These are phyloP conservation scores for Sceliomorpha sp. DNA, from an alignment of 2,888 invertebrate species.

Conservation along the genomic window DNA sequence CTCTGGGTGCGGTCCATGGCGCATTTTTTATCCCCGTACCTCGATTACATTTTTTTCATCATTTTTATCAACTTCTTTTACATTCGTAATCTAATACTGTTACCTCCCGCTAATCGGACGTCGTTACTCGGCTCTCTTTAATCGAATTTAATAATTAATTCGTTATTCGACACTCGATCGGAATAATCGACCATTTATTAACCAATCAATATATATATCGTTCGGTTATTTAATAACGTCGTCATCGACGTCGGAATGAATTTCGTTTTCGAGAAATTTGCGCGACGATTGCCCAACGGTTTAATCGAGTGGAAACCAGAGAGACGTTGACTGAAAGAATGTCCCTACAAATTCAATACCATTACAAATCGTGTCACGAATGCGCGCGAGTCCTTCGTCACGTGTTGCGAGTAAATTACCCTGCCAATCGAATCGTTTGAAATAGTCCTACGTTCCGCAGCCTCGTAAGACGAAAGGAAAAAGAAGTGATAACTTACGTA, in stretches of 20 bases:
- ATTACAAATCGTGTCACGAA: constrained; percentile 4
- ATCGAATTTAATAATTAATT: too few relatives aligned
- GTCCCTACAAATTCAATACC: background rate
- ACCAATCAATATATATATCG: too few relatives aligned
- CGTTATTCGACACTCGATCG: too few relatives aligned
- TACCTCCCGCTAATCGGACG: background rate
- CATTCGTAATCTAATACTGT: background rate
- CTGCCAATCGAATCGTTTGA: constrained; percentile 1
- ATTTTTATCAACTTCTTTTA: constrained; percentile 1
- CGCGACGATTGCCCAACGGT: background rate
- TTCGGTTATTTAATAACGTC: too few relatives aligned
- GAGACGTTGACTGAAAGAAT: background rate
- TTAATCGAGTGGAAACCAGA: background rate
- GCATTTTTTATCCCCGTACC: constrained; percentile 3
- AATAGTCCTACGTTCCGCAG: constrained; percentile 4
- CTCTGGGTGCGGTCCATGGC: constrained; percentile 12
- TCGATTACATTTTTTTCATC: constrained; percentile 9
- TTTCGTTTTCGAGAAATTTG: background rate
- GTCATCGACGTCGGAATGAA: too few relatives aligned
- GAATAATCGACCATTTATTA: too few relatives aligned
- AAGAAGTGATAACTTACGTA: constrained; percentile 1
- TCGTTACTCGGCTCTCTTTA: too few relatives aligned
- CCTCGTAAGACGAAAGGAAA: background rate
- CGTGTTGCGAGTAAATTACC: constrained; percentile 2
- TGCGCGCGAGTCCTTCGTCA: constrained; percentile 9